Evolutionary conservation across 1,140 invertebrate species (phyloP), one percentile per base, ranked within the genome.

Genomic region (Drosophila jambulina): DNA sequence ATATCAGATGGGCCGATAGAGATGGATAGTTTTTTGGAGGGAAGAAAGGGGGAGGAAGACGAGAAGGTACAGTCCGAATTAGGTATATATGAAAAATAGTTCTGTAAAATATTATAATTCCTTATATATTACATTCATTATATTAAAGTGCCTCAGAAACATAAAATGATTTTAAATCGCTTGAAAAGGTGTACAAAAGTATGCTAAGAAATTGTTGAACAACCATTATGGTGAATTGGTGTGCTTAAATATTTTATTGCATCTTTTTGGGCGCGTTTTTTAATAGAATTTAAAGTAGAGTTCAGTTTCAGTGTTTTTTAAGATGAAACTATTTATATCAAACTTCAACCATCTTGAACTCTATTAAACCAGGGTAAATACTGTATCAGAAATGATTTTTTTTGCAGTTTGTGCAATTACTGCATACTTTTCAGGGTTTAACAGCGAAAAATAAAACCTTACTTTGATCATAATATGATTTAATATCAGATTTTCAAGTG

Each of bases 21-120:
- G 64, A 53, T 17, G 27, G 32, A 49, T 40, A 25, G 60, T 49
- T 56, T 56, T 36, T 23, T 27, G 5, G 34, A 42, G 15, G 49
- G 23, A 7, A n/a, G 6, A 34, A 29, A 23, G 54, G 25, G 38
- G 58, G n/a, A 25, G 12, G 27, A 32, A 32, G 12, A 56, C 36
- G 40, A 46, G 23, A 32, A 71, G 51, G 9, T 54, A 54, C 51
- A 54, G 51, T 36, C 0, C 2, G 15, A 10, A 17, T 10, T 0
- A 13, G 3, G 2, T 36, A 36, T 3, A 10, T 23, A 36, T 9
- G 1, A 6, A 10, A 21, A 15, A 10, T 0, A 6, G 5, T 7
- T 7, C 3, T 23, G 13, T 34, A 15, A 53, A 34, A 27, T 53
- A 53, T 15, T 9, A 53, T 7, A 19, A 27, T 1, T 2, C 2